Base-by-base conservation (phyloP, 2,113 vertebrate species). In the Hirundichthys speculiger region DNA sequence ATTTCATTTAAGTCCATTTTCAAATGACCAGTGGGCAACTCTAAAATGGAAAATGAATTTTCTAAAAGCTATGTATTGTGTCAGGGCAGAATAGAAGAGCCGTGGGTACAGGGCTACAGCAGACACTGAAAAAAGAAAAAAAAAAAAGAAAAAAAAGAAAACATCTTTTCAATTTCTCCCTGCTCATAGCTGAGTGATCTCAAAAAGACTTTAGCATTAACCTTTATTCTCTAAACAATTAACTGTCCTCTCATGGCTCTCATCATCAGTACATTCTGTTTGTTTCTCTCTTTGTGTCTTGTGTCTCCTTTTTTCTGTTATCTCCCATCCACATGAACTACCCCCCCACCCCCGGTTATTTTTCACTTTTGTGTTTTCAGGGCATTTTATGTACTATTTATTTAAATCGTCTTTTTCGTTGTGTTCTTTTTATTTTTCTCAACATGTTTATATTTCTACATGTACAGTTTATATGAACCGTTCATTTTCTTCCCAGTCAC, bases 1-100 rank as follows among this genome's bases (percentile, higher is more conserved):
- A 27, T 27, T 27, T 27, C 6, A 6, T 38, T 51, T 51, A 67
- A 49, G 9, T 30, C 64, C 50, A 50, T 48, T 58, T 24, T 19
- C n/a, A 69, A 80, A 78, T 47, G 58, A 55, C 55, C 64, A 64
- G 63, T 25, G 13, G 73, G 54, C 66, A 54, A 51, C 58, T 64
- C 57, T 51, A 53, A 72, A 69, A 80, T 58, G 48, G 77, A 55
- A 82, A 86, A 76, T 78, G 71, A 76, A 43, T 77, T 67, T 53
- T 56, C 64, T 85, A 64, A 86, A 79, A 88, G 72, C 71, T 40
- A 20, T 47, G 63, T 46, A 75, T 85, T 79, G 64, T 79, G 67
- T 58, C 49, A 63, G 24, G 27, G 12, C 46, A 78, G 68, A 83
- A 84, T 75, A 46, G 73, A 58, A 38, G 49, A 79, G 70, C 71